Evolutionary conservation across 2,797 vertebrate species (phyloP), one percentile per base, ranked within the genome.

Genomic region (Darevskia mixta): DNA sequence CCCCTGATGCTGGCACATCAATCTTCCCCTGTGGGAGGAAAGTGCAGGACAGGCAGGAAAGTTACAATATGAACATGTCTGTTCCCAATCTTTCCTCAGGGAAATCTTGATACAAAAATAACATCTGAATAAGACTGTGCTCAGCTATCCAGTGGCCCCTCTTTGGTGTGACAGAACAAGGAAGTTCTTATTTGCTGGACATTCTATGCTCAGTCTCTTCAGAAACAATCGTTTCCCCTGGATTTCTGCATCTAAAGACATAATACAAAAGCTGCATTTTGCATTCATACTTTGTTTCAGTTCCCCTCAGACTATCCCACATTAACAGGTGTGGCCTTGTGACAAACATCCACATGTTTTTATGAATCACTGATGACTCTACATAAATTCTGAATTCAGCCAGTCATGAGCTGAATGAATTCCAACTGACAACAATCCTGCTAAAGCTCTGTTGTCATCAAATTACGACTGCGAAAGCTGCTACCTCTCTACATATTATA

Each of bases 281-380:
- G 41, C 25, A 81, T 69, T 41, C 43, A 76, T 45, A 75, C 9
- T 66, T 81, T 49, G n/a, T 75, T 80, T 66, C 76, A 61, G 75
- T 58, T 84, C 23, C 35, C 45, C 11, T 87, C 71, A 61, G 32
- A 73, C 58, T 45, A 76, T 17, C 13, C 32, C n/a, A 75, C 67
- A 45, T n/a, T 89, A 66, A 89, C 69, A 85, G 71, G 79, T 67
- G 77, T 78, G 58, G 18, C 49, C 66, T 41, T 85, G n/a, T 88
- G 64, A 78, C 27, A 71, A 78, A 88, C 64, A 73, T 75, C 58
- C 55, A 81, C 23, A 64, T n/a, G 58, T 55, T 76, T 76, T 25
- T 77, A 82, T 89, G 88, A 89, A 69, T 81, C 78, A 89, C 27
- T 67, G 61, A 77, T 81, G 79, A 89, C 67, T 80, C 35, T 88